Evolutionary conservation across 2,797 vertebrate genomes (phyloP).

Genomic region (Channa striata): DNA sequence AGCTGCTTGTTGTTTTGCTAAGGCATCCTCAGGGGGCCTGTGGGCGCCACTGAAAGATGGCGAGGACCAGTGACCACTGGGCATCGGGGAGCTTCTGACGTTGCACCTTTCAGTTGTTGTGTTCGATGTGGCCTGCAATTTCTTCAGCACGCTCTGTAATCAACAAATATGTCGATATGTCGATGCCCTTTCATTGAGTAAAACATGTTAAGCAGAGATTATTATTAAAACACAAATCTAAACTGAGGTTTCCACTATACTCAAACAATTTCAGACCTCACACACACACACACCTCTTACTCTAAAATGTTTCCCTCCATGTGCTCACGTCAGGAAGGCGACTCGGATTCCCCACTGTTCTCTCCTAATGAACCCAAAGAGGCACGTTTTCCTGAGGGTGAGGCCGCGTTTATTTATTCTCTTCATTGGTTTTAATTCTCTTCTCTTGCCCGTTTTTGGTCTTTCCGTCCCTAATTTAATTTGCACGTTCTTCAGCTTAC

Average conservation of each 20-base stretch:
- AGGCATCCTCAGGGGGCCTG: too few species aligned
- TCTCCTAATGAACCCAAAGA: conserved; percentile 79
- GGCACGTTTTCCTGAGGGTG: conserved; percentile 78
- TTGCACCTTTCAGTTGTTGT: too few species aligned
- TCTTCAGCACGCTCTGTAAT: too few species aligned
- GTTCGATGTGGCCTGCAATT: too few species aligned
- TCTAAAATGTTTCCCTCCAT: conserved; percentile 74
- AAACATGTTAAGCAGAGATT: conserved; percentile 13
- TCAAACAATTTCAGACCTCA: conserved; percentile 41
- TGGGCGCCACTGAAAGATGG: too few species aligned
- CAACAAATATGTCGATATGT: too few species aligned
- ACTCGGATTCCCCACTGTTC: conserved; percentile 67
- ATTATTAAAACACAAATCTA: conserved; percentile 12
- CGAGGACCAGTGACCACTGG: too few species aligned
- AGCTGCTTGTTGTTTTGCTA: too few species aligned
- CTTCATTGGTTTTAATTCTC: conserved; percentile 74
- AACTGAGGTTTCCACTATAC: conserved; percentile 4
- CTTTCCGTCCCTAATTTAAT: conserved; percentile 43
- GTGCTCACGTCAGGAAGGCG: conserved; percentile 62
- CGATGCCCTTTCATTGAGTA: not conserved
- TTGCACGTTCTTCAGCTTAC: conserved; percentile 47
- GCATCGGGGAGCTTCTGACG: too few species aligned
- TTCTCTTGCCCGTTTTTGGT: conserved; percentile 11
- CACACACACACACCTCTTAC: not conserved
- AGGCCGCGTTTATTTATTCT: conserved; percentile 76